These are phyloP conservation scores for Cuculus canorus DNA, from an alignment of 2,797 vertebrate species.

Conservation along the genomic window DNA sequence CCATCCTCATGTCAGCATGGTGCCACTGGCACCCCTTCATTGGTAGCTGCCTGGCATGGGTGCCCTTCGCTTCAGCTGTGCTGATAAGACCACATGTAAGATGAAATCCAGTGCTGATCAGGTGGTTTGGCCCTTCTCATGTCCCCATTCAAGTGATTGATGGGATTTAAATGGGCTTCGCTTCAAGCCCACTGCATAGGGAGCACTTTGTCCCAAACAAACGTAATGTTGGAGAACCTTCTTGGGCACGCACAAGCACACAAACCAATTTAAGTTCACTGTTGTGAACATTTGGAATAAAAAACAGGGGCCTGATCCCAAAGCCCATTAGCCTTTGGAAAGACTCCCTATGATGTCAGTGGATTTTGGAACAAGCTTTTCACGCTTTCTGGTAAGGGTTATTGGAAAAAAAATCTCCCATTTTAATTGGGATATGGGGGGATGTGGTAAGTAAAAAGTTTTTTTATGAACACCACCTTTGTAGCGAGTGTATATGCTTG, in stretches of 20 bases:
- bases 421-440: not conserved
- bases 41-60: not conserved
- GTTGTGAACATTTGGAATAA: slow-evolving; percentile 24
- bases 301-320: slow-evolving; percentile 33
- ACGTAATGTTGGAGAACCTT: slow-evolving; percentile 42
- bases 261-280: not conserved
- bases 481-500: not conserved
- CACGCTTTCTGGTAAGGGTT: slow-evolving; percentile 32
- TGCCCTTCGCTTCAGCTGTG: not conserved
- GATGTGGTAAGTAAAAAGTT: not conserved
- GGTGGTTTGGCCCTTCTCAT: not conserved
- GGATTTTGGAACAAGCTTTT: slow-evolving; percentile 43
- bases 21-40: not conserved
- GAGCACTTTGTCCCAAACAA: not conserved
- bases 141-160: not conserved
- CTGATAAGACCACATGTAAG: not conserved
- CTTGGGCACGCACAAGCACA: accelerated
- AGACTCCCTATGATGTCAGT: slow-evolving; percentile 63
- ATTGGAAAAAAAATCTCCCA: slow-evolving; percentile 43
- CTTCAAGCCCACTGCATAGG: not conserved
- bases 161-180: slow-evolving; percentile 7
- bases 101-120: not conserved
- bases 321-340: slow-evolving; percentile 68
- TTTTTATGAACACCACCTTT: not conserved
- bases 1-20: accelerated